Evolutionary conservation across 1,140 invertebrate species (phyloP).

Genomic region (Pseudomyrmex flavicornis): DNA sequence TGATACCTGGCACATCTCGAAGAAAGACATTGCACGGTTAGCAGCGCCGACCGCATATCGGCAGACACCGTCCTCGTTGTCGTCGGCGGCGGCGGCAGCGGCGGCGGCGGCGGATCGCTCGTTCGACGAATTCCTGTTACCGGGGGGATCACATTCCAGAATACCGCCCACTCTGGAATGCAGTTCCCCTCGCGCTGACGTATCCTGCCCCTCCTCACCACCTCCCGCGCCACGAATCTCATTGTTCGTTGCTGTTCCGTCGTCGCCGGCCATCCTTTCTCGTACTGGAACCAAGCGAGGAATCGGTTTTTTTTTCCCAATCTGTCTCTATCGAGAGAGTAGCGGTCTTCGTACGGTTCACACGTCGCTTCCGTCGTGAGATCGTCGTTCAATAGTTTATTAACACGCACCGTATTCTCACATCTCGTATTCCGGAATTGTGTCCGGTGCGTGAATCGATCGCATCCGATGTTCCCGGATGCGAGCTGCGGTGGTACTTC

Average conservation of each 20-base stretch:
- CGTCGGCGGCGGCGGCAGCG: constrained; percentile 68
- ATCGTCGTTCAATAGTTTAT: background rate
- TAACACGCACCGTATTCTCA: background rate
- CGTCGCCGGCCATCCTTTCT: constrained; percentile 78
- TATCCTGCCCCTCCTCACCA: constrained; percentile 76
- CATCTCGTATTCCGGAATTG: constrained; percentile 38
- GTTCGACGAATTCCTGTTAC: constrained; percentile 79
- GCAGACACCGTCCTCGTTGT: constrained; percentile 79
- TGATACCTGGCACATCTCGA: constrained; percentile 83
- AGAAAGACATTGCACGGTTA: constrained; percentile 82
- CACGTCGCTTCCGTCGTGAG: background rate
- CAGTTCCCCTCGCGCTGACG: constrained; percentile 78
- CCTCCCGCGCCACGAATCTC: constrained; percentile 66
- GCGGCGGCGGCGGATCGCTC: constrained; percentile 61
- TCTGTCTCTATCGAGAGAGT: background rate
- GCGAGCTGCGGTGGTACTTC: constrained; percentile 41
- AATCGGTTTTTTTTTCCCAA: constrained; percentile 24
- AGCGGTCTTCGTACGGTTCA: constrained; percentile 57
- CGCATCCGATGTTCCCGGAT: constrained; percentile 48
- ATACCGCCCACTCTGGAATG: constrained; percentile 85
- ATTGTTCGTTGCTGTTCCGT: constrained; percentile 78
- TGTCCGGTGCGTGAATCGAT: constrained; percentile 26
- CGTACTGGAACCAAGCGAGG: constrained; percentile 29
- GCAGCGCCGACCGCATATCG: constrained; percentile 81
- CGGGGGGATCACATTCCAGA: constrained; percentile 83